Conservation (phyloP, 2,797 vertebrate genomes). For the Silurus lanzhouensis region DNA sequence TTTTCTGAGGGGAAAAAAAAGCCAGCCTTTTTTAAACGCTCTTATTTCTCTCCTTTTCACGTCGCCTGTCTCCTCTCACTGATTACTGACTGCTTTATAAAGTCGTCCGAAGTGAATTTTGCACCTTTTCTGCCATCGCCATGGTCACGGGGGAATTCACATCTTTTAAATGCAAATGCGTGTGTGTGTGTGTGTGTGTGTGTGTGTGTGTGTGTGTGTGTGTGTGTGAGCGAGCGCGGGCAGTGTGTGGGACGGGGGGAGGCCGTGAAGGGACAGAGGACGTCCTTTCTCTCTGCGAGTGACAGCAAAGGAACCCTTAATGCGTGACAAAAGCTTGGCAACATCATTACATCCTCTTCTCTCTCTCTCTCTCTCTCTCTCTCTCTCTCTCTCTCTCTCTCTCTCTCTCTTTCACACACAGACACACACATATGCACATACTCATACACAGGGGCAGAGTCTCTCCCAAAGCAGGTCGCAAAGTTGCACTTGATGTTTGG, state of each 20-base stretch:
- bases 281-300: constrained; percentile 80
- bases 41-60: constrained; percentile 82
- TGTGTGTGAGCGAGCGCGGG: constrained; percentile 44
- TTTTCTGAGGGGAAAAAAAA: not conserved
- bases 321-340: constrained; percentile 84
- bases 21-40: constrained; percentile 73
- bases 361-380: constrained; percentile 21
- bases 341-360: constrained; percentile 76
- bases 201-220: constrained; percentile 50
- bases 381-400: constrained; percentile 1
- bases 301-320: constrained; percentile 85
- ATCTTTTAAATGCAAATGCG: constrained; percentile 97
- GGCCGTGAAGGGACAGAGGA: constrained; percentile 43
- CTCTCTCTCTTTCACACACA: constrained; percentile 12
- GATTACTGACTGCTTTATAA: constrained; percentile 99
- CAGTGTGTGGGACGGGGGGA: constrained; percentile 43
- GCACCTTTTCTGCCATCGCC: constrained; percentile 95
- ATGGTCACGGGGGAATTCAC: constrained; percentile 93
- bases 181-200: constrained; percentile 51
- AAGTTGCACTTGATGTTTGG: constrained; percentile 81
- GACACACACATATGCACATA: constrained; percentile 29
- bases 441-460: constrained; percentile 67
- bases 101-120: constrained; percentile 99
- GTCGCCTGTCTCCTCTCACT: constrained; percentile 87
- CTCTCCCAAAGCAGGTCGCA: constrained; percentile 85